Evolutionary conservation across 2,888 invertebrate species (phyloP).

Genomic region (Scrobipalpa atriplicella): DNA sequence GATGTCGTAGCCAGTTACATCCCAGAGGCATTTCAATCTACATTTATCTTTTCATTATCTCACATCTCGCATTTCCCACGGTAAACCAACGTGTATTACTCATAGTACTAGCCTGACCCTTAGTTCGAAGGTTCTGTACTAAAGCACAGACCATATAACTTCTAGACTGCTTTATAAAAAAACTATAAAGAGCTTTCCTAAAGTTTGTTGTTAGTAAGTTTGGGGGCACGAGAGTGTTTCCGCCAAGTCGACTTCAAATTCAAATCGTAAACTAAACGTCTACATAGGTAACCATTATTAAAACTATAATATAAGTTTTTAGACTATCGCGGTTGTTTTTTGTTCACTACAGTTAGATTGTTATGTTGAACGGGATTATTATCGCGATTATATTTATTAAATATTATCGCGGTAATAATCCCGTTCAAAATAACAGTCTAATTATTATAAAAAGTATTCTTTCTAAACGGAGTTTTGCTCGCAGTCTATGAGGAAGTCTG

Average conservation of each 20-base stretch:
- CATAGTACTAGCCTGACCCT: conserved; percentile 23
- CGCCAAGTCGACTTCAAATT: background rate
- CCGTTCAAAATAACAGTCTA: no score
- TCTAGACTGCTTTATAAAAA: background rate
- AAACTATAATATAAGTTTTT: no score
- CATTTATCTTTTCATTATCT: conserved; percentile 11
- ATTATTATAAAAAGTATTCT: no score
- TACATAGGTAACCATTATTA: no score
- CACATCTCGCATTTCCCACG: conserved; percentile 24
- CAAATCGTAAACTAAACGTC: no score
- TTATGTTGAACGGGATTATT: no score
- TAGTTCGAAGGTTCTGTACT: conserved; percentile 21
- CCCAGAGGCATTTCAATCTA: conserved; percentile 3
- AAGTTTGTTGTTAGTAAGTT: background rate
- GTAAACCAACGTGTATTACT: conserved; percentile 17
- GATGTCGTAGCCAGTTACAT: background rate
- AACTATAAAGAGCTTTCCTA: background rate
- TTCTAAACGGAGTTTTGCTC: no score
- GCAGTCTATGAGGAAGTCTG: no score
- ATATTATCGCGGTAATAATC: no score
- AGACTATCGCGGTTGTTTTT: no score
- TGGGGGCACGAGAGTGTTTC: background rate
- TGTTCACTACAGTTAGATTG: no score
- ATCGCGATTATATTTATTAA: no score
- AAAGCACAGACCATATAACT: conserved; percentile 3